Percentiles rank a stretch among this genome's conserved stretches.
These are phyloP conservation scores for Staurois parvus DNA, from an alignment of 2,797 vertebrate genomes.

Conservation along the genomic window DNA sequence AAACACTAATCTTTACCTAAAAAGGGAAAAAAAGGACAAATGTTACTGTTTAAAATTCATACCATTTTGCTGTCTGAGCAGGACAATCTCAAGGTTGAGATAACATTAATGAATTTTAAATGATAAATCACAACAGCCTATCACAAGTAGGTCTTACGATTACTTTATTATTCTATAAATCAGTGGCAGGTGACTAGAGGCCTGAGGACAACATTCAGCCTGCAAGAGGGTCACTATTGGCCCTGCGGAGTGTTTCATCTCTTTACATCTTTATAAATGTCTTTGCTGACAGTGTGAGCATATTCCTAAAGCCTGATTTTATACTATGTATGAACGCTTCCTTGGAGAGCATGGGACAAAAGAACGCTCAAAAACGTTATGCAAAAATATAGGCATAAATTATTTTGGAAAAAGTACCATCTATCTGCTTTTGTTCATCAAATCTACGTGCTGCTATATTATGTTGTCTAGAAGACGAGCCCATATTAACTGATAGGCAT, in stretches of 20 bases:
- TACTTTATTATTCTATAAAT: neutral
- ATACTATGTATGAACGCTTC: neutral
- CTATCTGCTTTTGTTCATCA: no score
- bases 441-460: no score
- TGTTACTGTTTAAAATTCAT: neutral
- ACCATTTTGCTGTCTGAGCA: neutral
- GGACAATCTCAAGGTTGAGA: constrained; percentile 6
- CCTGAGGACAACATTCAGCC: neutral
- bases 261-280: neutral
- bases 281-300: neutral
- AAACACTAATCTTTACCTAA: neutral
- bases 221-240: neutral
- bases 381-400: no score
- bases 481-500: no score
- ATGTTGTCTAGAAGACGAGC: no score
- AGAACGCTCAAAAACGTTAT: no score
- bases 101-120: neutral
- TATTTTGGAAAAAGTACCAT: no score
- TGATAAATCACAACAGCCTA: constrained; percentile 7
- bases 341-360: neutral
- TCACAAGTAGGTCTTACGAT: neutral
- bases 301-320: neutral
- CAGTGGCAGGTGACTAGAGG: neutral
- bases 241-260: neutral
- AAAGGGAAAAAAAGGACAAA: neutral